Conservation (phyloP, 1,140 invertebrate genomes). For the Stegodyphus mimosarum region DNA sequence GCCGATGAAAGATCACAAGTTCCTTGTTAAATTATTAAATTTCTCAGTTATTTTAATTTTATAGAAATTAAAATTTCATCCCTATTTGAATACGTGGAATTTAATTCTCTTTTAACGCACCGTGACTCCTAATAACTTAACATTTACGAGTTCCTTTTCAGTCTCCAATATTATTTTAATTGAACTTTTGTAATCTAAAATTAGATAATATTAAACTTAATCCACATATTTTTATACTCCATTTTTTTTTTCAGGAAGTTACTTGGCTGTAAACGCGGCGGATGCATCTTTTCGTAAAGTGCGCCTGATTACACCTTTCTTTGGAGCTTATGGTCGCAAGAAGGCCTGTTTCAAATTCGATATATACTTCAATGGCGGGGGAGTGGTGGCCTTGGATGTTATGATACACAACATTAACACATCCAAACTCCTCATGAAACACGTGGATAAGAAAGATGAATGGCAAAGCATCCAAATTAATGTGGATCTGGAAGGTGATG, state of each 20-base stretch:
- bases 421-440: conserved; percentile 31
- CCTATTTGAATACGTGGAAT: too few species aligned
- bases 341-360: conserved; percentile 49
- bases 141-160: too few species aligned
- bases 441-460: conserved; percentile 29
- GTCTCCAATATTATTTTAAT: too few species aligned
- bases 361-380: conserved; percentile 33
- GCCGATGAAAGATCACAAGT: too few species aligned
- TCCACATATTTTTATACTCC: background rate
- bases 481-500: conserved; percentile 27
- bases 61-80: too few species aligned
- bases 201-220: background rate
- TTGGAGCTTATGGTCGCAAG: conserved; percentile 33
- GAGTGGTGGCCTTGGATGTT: conserved; percentile 38
- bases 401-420: conserved; percentile 25
- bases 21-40: too few species aligned
- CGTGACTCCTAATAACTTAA: too few species aligned
- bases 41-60: too few species aligned
- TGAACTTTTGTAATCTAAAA: background rate
- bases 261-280: conserved; percentile 22
- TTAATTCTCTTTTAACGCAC: too few species aligned
- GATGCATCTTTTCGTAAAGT: conserved; percentile 52
- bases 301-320: conserved; percentile 30
- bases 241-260: conserved; percentile 19
- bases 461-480: conserved; percentile 27